Base-by-base conservation (phyloP, 2,888 invertebrate species). In the Minunthozetes semirufus region DNA sequence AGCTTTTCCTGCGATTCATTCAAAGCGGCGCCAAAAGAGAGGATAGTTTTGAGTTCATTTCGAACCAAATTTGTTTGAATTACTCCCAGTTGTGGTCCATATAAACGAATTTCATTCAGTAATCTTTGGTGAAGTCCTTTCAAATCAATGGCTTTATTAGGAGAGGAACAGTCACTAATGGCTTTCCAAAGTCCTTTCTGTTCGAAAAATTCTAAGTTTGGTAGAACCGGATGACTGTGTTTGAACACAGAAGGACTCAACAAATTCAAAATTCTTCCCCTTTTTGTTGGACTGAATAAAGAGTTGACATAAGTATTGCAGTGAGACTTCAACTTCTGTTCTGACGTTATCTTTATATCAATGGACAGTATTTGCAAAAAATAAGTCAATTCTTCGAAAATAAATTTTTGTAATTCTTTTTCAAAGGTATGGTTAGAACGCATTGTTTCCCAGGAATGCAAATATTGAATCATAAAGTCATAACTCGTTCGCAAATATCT, bases 181-280 rank as follows among this genome's bases (percentile, higher is more conserved):
- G 74, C 72, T 75, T 77, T 76, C 76, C 74, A 74, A 17, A 77
- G 63, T 50, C 76, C 77, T 59, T 76, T 75, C 8, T 29, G 53
- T 50, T 77, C 75, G 25, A 77, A 77, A 29, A 59, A 77, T 33
- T 77, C 77, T 63, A 77, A 77, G 42, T 56, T 72, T n/a, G 72
- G 72, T 56, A 75, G 48, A 11, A 22, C 38, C 13, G 77, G 77
- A 29, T 75, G 75, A n/a, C 48, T 19, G 42, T 77, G 76, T 33
- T 13, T 25, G 56, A 76, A 77, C 0, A 77, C 19, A 4, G 29
- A 42, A 9, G 63, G 59, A 56, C 75, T 61, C n/a, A 77, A 38
- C 15, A 77, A 22, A 13, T 75, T 74, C 4, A 73, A 59, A 29
- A 76, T 33, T 15, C 74, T 61, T 15, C 22, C 48, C 19, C 59